Evolutionary conservation across 2,113 vertebrate genomes (phyloP).

Genomic region (Microcebus ravelobensis): DNA sequence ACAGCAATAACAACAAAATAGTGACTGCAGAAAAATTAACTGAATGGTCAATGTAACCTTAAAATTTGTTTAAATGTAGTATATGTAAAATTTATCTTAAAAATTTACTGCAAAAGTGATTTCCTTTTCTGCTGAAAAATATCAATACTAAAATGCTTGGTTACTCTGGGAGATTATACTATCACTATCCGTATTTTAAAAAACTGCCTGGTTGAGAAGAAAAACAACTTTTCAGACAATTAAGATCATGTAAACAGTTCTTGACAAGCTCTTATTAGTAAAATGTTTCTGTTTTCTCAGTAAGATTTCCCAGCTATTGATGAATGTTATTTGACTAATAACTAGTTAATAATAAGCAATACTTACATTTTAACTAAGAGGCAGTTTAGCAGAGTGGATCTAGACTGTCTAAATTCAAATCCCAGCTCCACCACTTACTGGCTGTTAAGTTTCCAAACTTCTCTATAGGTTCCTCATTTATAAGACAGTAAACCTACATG

Average conservation of each 20-base stretch:
- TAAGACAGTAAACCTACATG: not conserved
- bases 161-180: not conserved
- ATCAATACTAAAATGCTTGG: not conserved
- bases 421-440: not conserved
- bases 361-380: constrained; percentile 1
- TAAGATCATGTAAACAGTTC: constrained; percentile 10
- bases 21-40: not conserved
- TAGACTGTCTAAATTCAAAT: not conserved
- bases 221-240: not conserved
- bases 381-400: not conserved
- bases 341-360: constrained; percentile 55
- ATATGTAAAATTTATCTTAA: not conserved
- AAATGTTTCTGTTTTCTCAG: constrained; percentile 5
- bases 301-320: not conserved
- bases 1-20: not conserved
- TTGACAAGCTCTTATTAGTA: not conserved
- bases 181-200: not conserved
- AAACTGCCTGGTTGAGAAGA: not conserved
- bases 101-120: not conserved
- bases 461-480: not conserved
- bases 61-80: not conserved
- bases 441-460: not conserved
- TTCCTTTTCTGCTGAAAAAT: constrained; percentile 15
- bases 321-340: constrained; percentile 25
- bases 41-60: not conserved